Percentiles rank a stretch among this genome's conserved stretches.
These are phyloP conservation scores for Drosophila persimilis DNA, from an alignment of 1,140 invertebrate species.

Conservation along the genomic window DNA sequence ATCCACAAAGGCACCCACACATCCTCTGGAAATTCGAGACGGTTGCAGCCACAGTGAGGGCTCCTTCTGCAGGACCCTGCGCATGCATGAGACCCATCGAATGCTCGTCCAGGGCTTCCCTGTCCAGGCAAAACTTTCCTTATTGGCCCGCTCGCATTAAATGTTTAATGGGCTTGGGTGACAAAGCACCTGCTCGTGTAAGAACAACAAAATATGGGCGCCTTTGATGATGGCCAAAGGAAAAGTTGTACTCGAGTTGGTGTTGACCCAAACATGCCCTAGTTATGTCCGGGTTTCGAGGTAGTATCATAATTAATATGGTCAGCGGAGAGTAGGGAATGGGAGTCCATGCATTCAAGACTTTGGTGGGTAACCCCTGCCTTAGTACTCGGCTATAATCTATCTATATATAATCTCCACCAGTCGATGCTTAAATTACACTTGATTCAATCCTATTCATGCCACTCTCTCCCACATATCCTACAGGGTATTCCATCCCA, in stretches of 20 bases:
- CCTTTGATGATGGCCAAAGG: neutral
- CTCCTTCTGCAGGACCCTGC: neutral
- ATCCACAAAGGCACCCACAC: constrained; percentile 2
- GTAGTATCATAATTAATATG: neutral
- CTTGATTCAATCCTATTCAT: too few species aligned
- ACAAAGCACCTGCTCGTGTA: constrained; percentile 46
- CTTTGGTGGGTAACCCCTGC: too few species aligned
- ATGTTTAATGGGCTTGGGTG: constrained; percentile 61
- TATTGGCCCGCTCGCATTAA: constrained; percentile 47
- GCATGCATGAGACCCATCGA: neutral
- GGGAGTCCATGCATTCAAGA: too few species aligned
- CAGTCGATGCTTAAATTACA: too few species aligned
- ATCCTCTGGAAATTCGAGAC: neutral
- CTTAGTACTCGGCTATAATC: too few species aligned
- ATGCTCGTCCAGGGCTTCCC: neutral
- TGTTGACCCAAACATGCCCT: constrained; percentile 3
- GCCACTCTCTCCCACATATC: too few species aligned
- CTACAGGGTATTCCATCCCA: too few species aligned
- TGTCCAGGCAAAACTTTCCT: constrained; percentile 52
- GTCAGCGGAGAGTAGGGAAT: too few species aligned
- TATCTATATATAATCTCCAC: too few species aligned
- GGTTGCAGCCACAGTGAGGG: constrained; percentile 16
- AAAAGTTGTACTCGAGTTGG: constrained; percentile 1
- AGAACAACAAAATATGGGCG: constrained; percentile 15
- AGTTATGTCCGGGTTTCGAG: neutral